Evolutionary conservation across 2,888 invertebrate species (phyloP).

Genomic region (Microchrysa polita): DNA sequence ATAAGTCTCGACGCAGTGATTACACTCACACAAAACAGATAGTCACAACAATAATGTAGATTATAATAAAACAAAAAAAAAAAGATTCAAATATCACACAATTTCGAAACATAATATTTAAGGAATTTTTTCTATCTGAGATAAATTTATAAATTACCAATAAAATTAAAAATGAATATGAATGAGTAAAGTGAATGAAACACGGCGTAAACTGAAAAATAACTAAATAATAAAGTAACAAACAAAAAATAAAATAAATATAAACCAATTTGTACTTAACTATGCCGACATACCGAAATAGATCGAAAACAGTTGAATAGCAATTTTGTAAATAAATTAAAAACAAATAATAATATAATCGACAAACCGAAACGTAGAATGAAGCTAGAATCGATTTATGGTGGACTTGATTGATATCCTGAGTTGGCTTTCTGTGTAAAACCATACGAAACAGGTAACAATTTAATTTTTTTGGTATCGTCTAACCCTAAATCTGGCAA

Average conservation of each 20-base stretch:
- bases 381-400: conserved; percentile 2
- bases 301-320: conserved; percentile 25
- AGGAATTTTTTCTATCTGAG: conserved; percentile 39
- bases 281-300: conserved; percentile 14
- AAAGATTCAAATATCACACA: conserved; percentile 20
- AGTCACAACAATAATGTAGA: conserved; percentile 3
- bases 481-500: no score
- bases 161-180: conserved; percentile 24
- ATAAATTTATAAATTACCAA: conserved; percentile 16
- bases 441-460: no score
- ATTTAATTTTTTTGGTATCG: no score
- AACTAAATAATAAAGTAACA: no score
- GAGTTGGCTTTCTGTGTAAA: no score
- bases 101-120: conserved; percentile 11
- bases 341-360: conserved; percentile 5
- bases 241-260: background rate
- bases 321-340: conserved; percentile 33
- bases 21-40: background rate
- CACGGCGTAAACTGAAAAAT: no score
- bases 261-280: conserved; percentile 43
- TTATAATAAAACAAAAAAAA: background rate
- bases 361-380: background rate
- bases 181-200: background rate
- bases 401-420: background rate
- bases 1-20: background rate